Conservation (phyloP, 2,888 invertebrate species). For the Trimorus sp. region DNA sequence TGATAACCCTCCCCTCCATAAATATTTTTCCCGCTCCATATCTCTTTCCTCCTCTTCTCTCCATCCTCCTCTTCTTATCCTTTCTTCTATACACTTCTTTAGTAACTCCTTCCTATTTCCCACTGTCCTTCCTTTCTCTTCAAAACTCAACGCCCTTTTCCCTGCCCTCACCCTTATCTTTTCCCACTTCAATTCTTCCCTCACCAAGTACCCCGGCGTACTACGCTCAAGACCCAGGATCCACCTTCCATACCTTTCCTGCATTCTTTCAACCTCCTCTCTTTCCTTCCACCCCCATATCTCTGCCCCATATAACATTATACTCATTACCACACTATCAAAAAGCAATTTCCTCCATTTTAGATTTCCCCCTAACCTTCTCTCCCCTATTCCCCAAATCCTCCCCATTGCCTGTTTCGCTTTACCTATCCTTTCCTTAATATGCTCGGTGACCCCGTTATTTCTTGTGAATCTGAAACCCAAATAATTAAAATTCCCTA, state of each 20-base stretch:
- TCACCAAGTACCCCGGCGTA: constrained; percentile 10
- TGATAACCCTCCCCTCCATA: background rate
- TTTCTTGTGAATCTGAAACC: background rate
- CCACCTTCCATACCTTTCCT: constrained; percentile 5
- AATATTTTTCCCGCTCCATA: background rate
- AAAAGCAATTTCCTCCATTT: constrained; percentile 4
- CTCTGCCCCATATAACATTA: no score
- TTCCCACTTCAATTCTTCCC: background rate
- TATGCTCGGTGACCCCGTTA: background rate
- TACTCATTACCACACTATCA: background rate
- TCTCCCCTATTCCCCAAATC: no score
- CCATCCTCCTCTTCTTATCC: background rate
- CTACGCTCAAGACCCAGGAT: background rate
- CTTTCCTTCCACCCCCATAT: no score
- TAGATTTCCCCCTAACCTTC: background rate
- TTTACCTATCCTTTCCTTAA: background rate
- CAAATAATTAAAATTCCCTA: background rate
- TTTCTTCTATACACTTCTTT: background rate
- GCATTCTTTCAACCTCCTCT: constrained; percentile 6
- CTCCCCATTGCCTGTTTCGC: constrained; percentile 1
- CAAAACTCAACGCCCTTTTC: constrained; percentile 11
- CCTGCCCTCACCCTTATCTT: background rate
- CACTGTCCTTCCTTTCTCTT: constrained; percentile 1
- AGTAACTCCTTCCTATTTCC: background rate
- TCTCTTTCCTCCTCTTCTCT: background rate